phyloP scores from a whole-genome alignment of 2,113 vertebrate genomes.

The Sinocyclocheilus maitianheensis region DNA sequence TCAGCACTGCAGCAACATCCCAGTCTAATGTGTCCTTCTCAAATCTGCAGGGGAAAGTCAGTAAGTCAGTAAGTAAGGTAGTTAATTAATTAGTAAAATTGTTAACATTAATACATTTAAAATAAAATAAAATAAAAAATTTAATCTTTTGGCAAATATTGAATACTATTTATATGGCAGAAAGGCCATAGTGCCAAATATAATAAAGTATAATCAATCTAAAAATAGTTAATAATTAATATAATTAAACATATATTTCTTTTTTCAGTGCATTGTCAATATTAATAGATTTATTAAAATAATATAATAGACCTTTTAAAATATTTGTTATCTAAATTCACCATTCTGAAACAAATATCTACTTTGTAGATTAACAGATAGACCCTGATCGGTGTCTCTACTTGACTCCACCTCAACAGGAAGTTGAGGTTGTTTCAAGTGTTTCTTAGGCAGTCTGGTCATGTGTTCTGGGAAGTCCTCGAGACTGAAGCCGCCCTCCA shows the following conservation, averaged over 20 bases:
- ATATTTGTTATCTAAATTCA: no score
- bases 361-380: constrained; percentile 48
- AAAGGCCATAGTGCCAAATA: no score
- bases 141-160: no score
- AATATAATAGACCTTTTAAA: no score
- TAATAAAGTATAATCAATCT: neutral
- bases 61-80: neutral
- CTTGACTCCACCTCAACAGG: neutral
- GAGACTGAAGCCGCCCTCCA: constrained; percentile 71
- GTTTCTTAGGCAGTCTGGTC: constrained; percentile 3
- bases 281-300: neutral
- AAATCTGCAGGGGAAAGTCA: constrained; percentile 55
- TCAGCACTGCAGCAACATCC: constrained; percentile 74
- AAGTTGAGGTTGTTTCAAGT: constrained; percentile 19
- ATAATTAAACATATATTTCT: neutral
- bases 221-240: neutral
- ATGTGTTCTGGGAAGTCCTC: constrained; percentile 70
- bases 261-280: neutral
- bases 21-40: constrained; percentile 62
- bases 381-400: constrained; percentile 47
- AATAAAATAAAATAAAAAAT: no score
- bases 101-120: no score
- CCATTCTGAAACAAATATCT: no score
- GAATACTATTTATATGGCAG: no score
- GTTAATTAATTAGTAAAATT: no score